Base-by-base conservation (phyloP, 2,888 invertebrate genomes). In the Pristionchus arcanus region DNA sequence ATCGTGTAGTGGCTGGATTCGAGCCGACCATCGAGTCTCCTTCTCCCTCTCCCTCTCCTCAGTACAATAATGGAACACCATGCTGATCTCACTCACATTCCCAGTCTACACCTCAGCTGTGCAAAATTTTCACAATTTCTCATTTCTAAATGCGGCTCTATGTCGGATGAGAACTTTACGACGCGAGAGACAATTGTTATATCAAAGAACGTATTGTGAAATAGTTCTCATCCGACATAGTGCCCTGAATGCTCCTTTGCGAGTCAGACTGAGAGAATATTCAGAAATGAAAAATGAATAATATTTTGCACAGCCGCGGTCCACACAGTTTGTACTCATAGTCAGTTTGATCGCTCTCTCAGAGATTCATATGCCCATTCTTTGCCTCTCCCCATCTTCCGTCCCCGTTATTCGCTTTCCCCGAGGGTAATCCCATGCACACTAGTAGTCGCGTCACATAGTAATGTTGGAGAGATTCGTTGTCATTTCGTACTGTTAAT, bases 1-100 rank as follows among this genome's bases (percentile, higher is more conserved):
- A 89, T n/a, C 81, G 89, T 9, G 63, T 83, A 4, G 81, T 89
- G 34, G 83, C 89, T 25, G 87, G 87, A n/a, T 74, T 88, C 74
- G 87, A 88, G n/a, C 87, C 87, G 5, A 37, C 71, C 53, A 34
- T 37, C 31, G 87, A 74, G 55, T 88, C 87, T 31, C 87, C 87
- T 15, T 74, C 87, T 16, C 68, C 87, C 31, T n/a, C 77, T 77
- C 86, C 86, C n/a, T 87, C 87, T 28, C 37, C 59, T 63, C 85
- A 59, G 63, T 53, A 63, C 63, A 34, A 87, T 34, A 68, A 59
- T 37, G 87, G 87, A 25, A 87, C 68, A 25, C 21, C 87, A 4
- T 87, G 49, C 28, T 53, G 49, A 87, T 87, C 53, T 53, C 87
- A 68, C 31, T 28, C 34, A 37, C 66, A 59, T 86, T 53, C 87